Percentiles rank a stretch among this genome's conserved stretches.
Evolutionary conservation across 2,888 invertebrate genomes (phyloP).

Genomic region (Acanthosoma haemorrhoidale): DNA sequence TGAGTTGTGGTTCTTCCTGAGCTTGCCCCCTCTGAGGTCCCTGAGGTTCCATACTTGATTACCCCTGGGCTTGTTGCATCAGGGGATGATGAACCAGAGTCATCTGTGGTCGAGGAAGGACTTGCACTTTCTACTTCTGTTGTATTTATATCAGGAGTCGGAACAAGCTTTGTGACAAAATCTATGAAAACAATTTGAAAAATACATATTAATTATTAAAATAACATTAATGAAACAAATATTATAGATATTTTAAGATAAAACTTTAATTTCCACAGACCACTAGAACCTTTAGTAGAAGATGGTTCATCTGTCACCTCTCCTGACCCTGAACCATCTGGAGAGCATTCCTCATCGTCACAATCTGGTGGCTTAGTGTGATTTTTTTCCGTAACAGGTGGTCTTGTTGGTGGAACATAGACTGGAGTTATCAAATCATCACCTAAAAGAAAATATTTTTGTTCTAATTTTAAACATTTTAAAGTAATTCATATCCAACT

Average conservation of each 20-base stretch:
- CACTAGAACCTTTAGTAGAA: slow-evolving; percentile 33
- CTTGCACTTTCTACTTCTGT: slow-evolving; percentile 9
- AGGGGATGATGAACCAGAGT: background rate
- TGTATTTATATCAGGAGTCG: slow-evolving; percentile 20
- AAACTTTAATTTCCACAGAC: too few species aligned
- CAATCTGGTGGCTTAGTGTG: slow-evolving; percentile 53
- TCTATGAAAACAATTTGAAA: background rate
- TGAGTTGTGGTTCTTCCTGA: background rate
- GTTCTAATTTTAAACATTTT: background rate
- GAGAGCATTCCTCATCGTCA: slow-evolving; percentile 81
- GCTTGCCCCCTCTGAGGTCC: background rate
- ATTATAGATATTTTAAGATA: too few species aligned
- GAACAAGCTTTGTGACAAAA: background rate
- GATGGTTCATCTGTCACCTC: slow-evolving; percentile 36
- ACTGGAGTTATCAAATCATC: slow-evolving; percentile 92
- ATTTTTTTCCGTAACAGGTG: slow-evolving; percentile 50
- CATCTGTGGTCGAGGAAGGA: slow-evolving; percentile 39
- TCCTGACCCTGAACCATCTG: slow-evolving; percentile 59
- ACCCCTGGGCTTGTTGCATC: background rate
- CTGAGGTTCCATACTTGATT: slow-evolving; percentile 7
- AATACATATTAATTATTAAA: background rate
- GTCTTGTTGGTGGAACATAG: slow-evolving; percentile 74
- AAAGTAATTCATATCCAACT: too few species aligned
- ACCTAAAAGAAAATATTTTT: slow-evolving; percentile 52
- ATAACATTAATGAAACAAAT: too few species aligned